Conservation (phyloP, 37 sponge, comb jelly and placozoan species). For the Axinella damicornis region DNA sequence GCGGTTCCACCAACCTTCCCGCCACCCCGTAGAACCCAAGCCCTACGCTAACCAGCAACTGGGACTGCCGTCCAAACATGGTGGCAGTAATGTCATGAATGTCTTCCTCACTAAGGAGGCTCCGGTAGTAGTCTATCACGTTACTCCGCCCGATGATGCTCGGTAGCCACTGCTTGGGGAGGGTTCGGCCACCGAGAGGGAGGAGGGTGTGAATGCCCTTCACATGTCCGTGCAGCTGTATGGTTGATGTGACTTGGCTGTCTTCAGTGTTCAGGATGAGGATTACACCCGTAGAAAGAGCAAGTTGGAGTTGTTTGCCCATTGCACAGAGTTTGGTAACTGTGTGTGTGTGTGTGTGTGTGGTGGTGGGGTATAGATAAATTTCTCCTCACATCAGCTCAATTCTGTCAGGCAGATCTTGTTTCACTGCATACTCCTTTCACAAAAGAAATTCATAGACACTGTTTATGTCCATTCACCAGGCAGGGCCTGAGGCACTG, state of each 20-base stretch:
- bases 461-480: no score
- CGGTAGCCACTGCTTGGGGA: slow-evolving; percentile 82
- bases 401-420: no score
- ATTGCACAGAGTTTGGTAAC: slow-evolving; percentile 21
- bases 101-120: slow-evolving; percentile 52
- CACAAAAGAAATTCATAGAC: no score
- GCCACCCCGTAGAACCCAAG: slow-evolving; percentile 71
- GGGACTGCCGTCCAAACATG: slow-evolving; percentile 60
- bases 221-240: slow-evolving; percentile 56
- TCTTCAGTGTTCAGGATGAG: slow-evolving; percentile 3
- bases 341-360: slow-evolving; percentile 25
- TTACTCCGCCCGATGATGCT: slow-evolving; percentile 80
- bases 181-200: slow-evolving; percentile 49
- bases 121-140: slow-evolving; percentile 65
- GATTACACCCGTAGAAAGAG: slow-evolving; percentile 38
- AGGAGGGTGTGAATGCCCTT: slow-evolving; percentile 46
- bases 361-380: no score
- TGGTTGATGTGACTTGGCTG: not conserved
- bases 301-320: slow-evolving; percentile 42
- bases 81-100: slow-evolving; percentile 25
- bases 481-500: no score
- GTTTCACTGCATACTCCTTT: no score
- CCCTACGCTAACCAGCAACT: slow-evolving; percentile 62
- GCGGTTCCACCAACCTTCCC: slow-evolving; percentile 52
- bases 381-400: no score